phyloP scores from a whole-genome alignment of 30 jellyfish, hydroid and myxozoan species.

The Aurelia sp. region DNA sequence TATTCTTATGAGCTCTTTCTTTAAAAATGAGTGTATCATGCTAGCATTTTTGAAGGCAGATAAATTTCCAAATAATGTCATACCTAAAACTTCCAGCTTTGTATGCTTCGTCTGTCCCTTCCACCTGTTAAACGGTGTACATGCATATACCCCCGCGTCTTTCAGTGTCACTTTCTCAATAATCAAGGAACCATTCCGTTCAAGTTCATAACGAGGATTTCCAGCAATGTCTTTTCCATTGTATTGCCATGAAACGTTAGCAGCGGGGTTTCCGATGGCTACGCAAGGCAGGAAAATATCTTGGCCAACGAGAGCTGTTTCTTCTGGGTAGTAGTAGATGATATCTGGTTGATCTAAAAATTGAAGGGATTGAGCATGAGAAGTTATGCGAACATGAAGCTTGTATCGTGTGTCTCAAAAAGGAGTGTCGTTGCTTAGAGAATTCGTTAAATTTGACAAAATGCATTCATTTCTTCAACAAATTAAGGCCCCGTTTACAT shows the following conservation, averaged over 20 bases:
- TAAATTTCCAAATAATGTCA: neutral
- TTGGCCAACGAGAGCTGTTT: constrained; percentile 60
- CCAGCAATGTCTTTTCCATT: constrained; percentile 44
- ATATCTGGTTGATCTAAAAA: constrained; percentile 83
- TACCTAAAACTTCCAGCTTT: constrained; percentile 74
- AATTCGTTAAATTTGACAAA: too few relatives aligned
- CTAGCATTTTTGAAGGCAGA: too few relatives aligned
- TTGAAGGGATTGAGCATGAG: neutral
- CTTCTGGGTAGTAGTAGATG: constrained; percentile 58
- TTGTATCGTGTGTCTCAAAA: neutral
- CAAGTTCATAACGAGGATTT: constrained; percentile 44
- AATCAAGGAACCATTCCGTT: constrained; percentile 87
- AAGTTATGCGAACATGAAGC: neutral
- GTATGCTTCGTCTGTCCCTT: constrained; percentile 76
- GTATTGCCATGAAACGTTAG: constrained; percentile 85
- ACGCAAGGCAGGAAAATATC: constrained; percentile 90
- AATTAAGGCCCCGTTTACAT: too few relatives aligned
- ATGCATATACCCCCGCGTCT: constrained; percentile 85
- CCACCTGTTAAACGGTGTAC: constrained; percentile 93
- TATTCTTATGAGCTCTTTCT: too few relatives aligned
- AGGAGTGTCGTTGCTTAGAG: too few relatives aligned
- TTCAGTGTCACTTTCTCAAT: constrained; percentile 58
- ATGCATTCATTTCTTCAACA: too few relatives aligned
- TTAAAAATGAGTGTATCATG: too few relatives aligned
- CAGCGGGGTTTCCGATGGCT: constrained; percentile 98